Conservation (phyloP, 1,140 invertebrate species). For the Riptortus pedestris region DNA sequence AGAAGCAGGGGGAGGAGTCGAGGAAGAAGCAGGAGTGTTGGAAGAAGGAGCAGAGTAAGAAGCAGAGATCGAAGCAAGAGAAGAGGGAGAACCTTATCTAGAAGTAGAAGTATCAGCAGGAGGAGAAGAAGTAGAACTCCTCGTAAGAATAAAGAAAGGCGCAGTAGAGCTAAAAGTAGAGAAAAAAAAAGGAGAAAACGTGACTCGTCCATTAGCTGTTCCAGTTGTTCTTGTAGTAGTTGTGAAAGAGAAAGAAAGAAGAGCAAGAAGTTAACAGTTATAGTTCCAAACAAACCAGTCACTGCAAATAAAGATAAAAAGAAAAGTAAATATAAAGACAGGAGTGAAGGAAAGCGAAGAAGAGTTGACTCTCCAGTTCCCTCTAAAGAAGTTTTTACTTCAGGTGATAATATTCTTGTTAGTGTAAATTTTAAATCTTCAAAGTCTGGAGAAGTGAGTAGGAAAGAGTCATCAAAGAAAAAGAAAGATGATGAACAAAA, state of each 20-base stretch:
- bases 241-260: conserved; percentile 22
- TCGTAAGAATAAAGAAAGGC: conserved; percentile 5
- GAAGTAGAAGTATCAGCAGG: conserved; percentile 29
- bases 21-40: conserved; percentile 27
- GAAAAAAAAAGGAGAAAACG: conserved; percentile 17
- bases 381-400: conserved; percentile 81
- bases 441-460: conserved; percentile 18
- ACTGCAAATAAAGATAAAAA: conserved; percentile 46
- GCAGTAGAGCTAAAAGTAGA: conserved; percentile 4
- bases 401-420: conserved; percentile 81
- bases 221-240: conserved; percentile 27
- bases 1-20: conserved; percentile 34
- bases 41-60: conserved; percentile 35
- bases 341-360: conserved; percentile 39
- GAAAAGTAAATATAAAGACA: conserved; percentile 33
- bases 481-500: conserved; percentile 39
- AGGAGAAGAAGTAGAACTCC: not conserved
- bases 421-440: conserved; percentile 71
- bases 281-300: conserved; percentile 44
- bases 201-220: conserved; percentile 25
- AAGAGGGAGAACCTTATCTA: conserved; percentile 21
- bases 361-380: conserved; percentile 48
- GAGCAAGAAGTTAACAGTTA: conserved; percentile 43
- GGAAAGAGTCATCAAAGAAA: conserved; percentile 35
- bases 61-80: conserved; percentile 30